Percentiles rank a stretch among this genome's conserved stretches.
These are phyloP conservation scores for Leptinotarsa undecemlineata DNA, from an alignment of 1,140 invertebrate species.

Conservation along the genomic window DNA sequence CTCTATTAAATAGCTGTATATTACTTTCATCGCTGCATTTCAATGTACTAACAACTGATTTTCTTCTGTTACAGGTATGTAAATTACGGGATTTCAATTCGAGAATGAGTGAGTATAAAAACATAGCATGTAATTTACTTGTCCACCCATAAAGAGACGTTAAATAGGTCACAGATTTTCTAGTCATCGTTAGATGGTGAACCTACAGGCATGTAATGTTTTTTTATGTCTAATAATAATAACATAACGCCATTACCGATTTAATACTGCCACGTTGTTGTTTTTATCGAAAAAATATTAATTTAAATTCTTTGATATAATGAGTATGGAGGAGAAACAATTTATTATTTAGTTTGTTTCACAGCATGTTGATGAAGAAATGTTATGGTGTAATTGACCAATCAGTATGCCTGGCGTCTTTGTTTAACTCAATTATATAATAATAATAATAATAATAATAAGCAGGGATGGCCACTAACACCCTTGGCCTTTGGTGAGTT, in stretches of 20 bases:
- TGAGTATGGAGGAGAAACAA: background rate
- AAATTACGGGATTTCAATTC: background rate
- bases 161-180: background rate
- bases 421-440: no score
- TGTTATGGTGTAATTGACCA: no score
- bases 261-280: background rate
- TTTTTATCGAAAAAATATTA: background rate
- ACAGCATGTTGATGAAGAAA: no score
- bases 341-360: background rate
- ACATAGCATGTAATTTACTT: conserved; percentile 13
- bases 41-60: background rate
- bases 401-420: no score
- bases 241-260: background rate
- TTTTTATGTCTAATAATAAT: background rate
- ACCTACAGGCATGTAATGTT: background rate
- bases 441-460: no score
- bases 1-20: no score
- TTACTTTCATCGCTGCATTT: background rate
- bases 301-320: background rate
- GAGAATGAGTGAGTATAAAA: conserved; percentile 15
- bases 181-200: background rate
- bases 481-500: no score
- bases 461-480: no score
- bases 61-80: conserved; percentile 16
- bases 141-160: background rate